These are phyloP conservation scores for Platygyra sinensis DNA, from an alignment of 64 coral and sea anemone genomes.

Conservation along the genomic window DNA sequence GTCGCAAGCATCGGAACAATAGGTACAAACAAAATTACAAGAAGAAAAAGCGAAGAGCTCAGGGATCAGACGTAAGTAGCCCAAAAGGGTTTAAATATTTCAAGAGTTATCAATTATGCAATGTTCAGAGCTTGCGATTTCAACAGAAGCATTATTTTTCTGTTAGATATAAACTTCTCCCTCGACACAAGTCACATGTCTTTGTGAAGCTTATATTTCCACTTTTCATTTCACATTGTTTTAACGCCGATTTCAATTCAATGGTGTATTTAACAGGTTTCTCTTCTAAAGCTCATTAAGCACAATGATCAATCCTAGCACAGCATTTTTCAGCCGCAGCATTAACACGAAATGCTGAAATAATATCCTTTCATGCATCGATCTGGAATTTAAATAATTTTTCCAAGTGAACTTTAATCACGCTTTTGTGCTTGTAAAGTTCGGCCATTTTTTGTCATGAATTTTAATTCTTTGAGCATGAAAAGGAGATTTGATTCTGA, in stretches of 20 bases:
- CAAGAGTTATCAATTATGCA: not conserved
- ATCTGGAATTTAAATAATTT: not conserved
- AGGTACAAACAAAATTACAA: slow-evolving; percentile 99
- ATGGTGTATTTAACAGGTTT: slow-evolving; percentile 33
- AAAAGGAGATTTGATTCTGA: not conserved
- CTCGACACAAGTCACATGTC: slow-evolving; percentile 13
- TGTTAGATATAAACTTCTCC: not conserved
- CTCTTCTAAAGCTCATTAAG: not conserved
- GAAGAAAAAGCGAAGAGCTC: slow-evolving; percentile 92
- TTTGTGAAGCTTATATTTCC: slow-evolving; percentile 29
- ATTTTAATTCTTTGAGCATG: not conserved
- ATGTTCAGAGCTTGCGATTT: not conserved
- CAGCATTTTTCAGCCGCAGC: not conserved
- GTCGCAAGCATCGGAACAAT: slow-evolving; percentile 97
- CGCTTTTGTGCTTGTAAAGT: not conserved
- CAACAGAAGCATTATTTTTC: not conserved
- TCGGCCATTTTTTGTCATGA: not conserved
- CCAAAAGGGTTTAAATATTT: not conserved
- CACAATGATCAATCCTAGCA: not conserved
- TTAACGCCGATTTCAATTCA: not conserved
- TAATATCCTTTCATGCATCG: not conserved
- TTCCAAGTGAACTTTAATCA: slow-evolving; percentile 3
- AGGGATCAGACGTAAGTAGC: slow-evolving; percentile 70
- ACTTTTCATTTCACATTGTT: slow-evolving; percentile 20
- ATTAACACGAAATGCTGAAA: not conserved